Conservation (phyloP, 2,888 invertebrate species). For the Meteorus colon region DNA sequence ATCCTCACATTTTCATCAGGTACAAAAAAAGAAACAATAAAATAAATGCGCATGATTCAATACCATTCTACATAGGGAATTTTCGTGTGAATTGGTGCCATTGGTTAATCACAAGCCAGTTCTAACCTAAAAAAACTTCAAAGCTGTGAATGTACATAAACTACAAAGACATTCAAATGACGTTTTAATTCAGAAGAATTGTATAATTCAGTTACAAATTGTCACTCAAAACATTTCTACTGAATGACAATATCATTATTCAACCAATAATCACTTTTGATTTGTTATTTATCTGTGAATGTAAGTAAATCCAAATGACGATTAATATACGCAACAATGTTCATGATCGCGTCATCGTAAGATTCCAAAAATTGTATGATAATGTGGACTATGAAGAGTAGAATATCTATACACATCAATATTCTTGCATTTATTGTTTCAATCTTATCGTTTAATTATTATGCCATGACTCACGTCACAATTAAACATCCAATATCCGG, state of each 20-base stretch:
- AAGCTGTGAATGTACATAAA: not conserved
- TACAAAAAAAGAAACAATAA: no score
- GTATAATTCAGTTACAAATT: no score
- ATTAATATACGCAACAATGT: not conserved
- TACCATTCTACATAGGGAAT: no score
- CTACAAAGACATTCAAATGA: not conserved
- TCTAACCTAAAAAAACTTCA: not conserved
- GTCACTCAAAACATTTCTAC: no score
- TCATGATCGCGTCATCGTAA: not conserved
- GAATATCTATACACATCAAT: not conserved
- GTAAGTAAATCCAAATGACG: not conserved
- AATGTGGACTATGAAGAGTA: not conserved
- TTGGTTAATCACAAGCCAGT: not conserved
- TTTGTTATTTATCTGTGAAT: not conserved
- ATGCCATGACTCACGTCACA: not conserved
- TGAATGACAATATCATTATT: not conserved
- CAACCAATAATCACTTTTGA: not conserved
- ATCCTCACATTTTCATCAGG: no score
- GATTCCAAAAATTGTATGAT: not conserved
- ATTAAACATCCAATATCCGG: not conserved
- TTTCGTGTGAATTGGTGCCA: no score
- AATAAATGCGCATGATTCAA: no score
- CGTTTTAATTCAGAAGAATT: not conserved
- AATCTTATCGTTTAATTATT: not conserved
- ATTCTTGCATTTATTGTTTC: not conserved